A percentile compares a stretch with the other conserved stretches of the same genome.
Conservation (phyloP, 2,888 invertebrate genomes). For the Tetragonisca angustula region DNA sequence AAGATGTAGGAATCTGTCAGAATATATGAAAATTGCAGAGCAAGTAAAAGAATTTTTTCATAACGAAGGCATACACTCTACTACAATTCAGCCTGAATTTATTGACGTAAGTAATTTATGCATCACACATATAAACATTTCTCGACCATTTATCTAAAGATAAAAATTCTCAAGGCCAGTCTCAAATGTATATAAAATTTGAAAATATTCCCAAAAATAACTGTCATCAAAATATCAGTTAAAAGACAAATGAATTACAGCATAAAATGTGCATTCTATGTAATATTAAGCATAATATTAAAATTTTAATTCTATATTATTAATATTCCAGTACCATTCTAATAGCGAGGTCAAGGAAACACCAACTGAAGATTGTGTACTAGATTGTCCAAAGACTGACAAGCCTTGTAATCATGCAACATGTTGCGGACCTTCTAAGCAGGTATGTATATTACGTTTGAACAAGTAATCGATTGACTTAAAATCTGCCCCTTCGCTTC, state of each 20-base stretch:
- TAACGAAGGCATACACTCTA: slow-evolving; percentile 99
- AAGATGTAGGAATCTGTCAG: slow-evolving; percentile 95
- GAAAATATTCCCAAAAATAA: too few relatives aligned
- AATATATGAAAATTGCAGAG: slow-evolving; percentile 98
- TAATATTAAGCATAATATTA: slow-evolving; percentile 4
- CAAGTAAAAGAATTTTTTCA: slow-evolving; percentile 99
- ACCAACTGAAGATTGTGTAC: slow-evolving; percentile 89
- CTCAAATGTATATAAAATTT: too few relatives aligned
- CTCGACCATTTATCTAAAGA: too few relatives aligned
- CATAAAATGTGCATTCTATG: neutral
- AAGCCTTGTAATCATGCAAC: slow-evolving; percentile 94
- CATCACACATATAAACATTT: neutral
- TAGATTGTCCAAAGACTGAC: slow-evolving; percentile 94
- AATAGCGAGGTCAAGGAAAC: slow-evolving; percentile 84
- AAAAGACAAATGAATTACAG: too few relatives aligned
- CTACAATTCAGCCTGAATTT: slow-evolving; percentile 99
- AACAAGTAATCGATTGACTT: neutral
- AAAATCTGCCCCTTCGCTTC: slow-evolving; percentile 53
- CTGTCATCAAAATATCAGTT: too few relatives aligned
- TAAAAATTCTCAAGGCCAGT: too few relatives aligned
- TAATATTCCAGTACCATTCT: slow-evolving; percentile 82
- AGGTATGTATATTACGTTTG: slow-evolving; percentile 84
- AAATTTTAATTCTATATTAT: slow-evolving; percentile 4
- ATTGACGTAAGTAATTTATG: slow-evolving; percentile 88
- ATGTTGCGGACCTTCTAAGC: slow-evolving; percentile 93